Evolutionary conservation across 2,797 vertebrate species (phyloP), one percentile per base, ranked within the genome.

Genomic region (Microhierax caerulescens): DNA sequence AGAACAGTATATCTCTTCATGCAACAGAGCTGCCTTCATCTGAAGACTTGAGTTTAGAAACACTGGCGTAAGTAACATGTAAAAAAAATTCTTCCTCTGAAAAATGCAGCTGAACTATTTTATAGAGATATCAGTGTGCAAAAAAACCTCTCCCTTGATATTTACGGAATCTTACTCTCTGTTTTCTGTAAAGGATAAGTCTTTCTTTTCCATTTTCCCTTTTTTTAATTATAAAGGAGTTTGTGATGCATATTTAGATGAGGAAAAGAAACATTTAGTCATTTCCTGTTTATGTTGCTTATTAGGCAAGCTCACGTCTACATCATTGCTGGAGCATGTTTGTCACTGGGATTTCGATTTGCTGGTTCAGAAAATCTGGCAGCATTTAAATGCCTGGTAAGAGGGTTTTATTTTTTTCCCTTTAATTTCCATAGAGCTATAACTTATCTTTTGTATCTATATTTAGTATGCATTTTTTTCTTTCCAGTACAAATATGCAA

Each of bases 1-100:
- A 99, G 93, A 99, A 99, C 92, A 99, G 99, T 41, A 98, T 99
- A 64, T 98, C 98, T 74, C 98, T 98, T 60, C 98, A 98, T 85
- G 97, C 98, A 88, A 98, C 98, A 75, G 98, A 99, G 91, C 94
- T 98, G 60, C 98, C 98, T 69, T 97, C 98, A 11, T 99, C 99
- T 72, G 99, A 99, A 91, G 99, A 99, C 96, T 97, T 99, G 80
- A 99, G 99, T 97, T 98, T 99, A 98, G 99, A 99, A 97, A 99
- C 99, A 0, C 98, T 99, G 97, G 98, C 98, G 99, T 99, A 97
- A 99, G 99, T 99, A 73, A 51, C 73, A 2, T 10, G 39, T 61
- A 43, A 41, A 43, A 45, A 73, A 83, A 53, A 41, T n/a, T 41
- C 8, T 59, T 47, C 47, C 69, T 70, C 6, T 22, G 45, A 72